phyloP scores from a whole-genome alignment of 2,113 vertebrate genomes.

The Sterna hirundo region DNA sequence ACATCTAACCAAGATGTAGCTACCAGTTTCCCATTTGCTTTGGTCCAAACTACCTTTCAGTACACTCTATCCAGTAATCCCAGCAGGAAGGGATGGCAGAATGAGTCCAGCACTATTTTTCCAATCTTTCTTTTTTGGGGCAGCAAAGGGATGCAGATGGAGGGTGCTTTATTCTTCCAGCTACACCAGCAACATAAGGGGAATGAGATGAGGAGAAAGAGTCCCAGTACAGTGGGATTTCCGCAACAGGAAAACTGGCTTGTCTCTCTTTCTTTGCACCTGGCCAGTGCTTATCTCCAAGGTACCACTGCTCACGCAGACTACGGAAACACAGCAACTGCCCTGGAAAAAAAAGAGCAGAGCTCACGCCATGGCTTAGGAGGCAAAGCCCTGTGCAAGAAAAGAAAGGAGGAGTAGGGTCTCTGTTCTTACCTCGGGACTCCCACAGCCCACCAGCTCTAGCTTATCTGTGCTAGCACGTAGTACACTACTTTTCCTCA shows the following conservation, averaged over 20 bases:
- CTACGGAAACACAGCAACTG: not conserved
- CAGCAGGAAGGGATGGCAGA: not conserved
- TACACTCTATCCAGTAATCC: rapidly evolving
- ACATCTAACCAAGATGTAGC: not conserved
- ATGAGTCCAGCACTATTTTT: not conserved
- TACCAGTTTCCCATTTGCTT: not conserved
- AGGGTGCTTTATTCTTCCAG: not conserved
- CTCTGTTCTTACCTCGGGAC: not conserved
- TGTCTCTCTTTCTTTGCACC: not conserved
- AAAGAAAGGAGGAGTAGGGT: not conserved
- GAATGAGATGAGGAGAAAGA: not conserved
- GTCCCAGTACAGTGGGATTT: not conserved
- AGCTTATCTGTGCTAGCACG: not conserved
- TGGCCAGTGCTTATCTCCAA: not conserved
- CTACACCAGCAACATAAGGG: not conserved
- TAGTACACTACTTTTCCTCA: not conserved
- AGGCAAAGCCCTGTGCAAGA: not conserved
- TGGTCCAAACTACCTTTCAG: not conserved
- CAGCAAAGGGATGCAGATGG: not conserved
- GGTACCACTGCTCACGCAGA: not conserved
- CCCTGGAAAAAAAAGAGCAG: not conserved
- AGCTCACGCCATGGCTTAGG: not conserved
- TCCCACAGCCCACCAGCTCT: not conserved
- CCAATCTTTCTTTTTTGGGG: not conserved
- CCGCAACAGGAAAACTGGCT: not conserved